Percentiles rank a stretch among this genome's conserved stretches.
Conservation (phyloP, 2,888 invertebrate genomes). For the Lasioglossum morio region DNA sequence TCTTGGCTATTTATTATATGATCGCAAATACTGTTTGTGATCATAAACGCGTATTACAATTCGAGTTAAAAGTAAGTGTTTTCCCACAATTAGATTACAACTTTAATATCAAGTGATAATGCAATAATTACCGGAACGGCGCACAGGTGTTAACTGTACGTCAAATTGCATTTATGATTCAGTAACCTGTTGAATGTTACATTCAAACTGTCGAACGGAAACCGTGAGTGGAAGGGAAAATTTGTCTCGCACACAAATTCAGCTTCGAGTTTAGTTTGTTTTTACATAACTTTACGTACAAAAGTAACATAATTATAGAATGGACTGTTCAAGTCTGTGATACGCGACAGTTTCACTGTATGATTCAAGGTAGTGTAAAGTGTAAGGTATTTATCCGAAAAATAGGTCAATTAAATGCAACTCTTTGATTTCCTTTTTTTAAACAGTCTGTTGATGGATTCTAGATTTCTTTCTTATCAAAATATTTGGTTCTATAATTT, state of each 20-base stretch:
- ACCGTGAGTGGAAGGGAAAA: slow-evolving; percentile 3
- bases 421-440: background rate
- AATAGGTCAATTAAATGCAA: background rate
- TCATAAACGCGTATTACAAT: background rate
- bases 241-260: background rate
- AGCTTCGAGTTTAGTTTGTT: background rate
- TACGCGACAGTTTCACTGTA: background rate
- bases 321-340: background rate
- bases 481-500: too few species aligned
- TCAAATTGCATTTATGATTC: slow-evolving; percentile 15
- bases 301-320: background rate
- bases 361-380: background rate
- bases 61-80: background rate
- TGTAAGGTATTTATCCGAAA: background rate
- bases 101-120: background rate
- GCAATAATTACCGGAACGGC: background rate
- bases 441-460: too few species aligned
- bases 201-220: slow-evolving; percentile 15
- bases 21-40: background rate
- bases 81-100: background rate
- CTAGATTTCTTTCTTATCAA: too few species aligned
- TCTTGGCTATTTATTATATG: background rate
- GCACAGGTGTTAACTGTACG: background rate
- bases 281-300: background rate
- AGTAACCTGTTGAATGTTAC: slow-evolving; percentile 19